phyloP scores from a whole-genome alignment of 2,888 invertebrate species.

The Polyploca ridens region DNA sequence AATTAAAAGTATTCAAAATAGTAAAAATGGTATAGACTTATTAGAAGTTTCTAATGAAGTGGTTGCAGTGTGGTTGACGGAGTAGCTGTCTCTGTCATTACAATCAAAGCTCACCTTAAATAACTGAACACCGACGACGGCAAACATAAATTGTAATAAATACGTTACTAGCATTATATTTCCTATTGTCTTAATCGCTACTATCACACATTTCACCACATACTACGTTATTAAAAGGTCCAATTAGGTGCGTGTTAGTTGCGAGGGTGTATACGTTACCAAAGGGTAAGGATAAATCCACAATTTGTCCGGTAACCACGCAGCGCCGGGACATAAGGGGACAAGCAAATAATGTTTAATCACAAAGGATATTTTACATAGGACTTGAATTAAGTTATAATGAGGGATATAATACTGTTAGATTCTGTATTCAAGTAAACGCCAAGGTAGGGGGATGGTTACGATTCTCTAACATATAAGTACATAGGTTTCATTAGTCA shows the following conservation, averaged over 20 bases:
- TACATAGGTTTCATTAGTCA: conserved; percentile 55
- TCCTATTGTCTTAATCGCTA: conserved; percentile 99
- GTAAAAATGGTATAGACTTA: neutral
- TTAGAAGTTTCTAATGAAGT: neutral
- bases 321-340: conserved; percentile 78
- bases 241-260: conserved; percentile 63
- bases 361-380: conserved; percentile 48
- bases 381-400: conserved; percentile 16
- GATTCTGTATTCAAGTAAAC: conserved; percentile 55
- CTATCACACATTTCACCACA: conserved; percentile 99
- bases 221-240: conserved; percentile 86
- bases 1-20: neutral
- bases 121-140: conserved; percentile 99
- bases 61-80: neutral
- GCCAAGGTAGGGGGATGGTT: conserved; percentile 82
- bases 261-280: conserved; percentile 74
- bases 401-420: conserved; percentile 45
- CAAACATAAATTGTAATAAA: conserved; percentile 99
- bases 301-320: conserved; percentile 59
- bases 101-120: conserved; percentile 93
- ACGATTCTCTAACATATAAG: conserved; percentile 22
- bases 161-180: conserved; percentile 99
- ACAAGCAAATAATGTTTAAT: conserved; percentile 80
- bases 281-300: conserved; percentile 58
- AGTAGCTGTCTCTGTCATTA: neutral